Evolutionary conservation across 2,888 invertebrate species (phyloP), one percentile per base, ranked within the genome.

Genomic region (Napeogenes inachia): DNA sequence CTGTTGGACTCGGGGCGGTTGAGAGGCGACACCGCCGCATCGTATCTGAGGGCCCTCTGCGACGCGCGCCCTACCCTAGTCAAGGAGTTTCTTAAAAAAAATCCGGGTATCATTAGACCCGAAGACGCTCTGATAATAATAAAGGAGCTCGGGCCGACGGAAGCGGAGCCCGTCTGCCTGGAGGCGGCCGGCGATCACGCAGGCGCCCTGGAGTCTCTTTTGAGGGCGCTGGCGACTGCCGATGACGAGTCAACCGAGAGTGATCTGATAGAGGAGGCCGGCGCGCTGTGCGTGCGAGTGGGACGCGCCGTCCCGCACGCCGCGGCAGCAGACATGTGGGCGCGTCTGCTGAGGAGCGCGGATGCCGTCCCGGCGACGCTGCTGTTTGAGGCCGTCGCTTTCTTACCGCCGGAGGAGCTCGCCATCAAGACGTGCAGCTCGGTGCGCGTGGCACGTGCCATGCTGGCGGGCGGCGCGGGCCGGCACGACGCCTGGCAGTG

Each of bases 131-230:
- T 90, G 21, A 69, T 70, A 4, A 73, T 81, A 13, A 80, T 89
- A 50, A 78, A 77, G 38, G 80, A 80, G 61, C 70, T 75, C 47
- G 82, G 80, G 2, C 79, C 80, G 5, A 64, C 63, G 13, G 80
- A 81, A 32, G 89, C 89, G 4, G 89, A 85, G 71, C 82, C 90
- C 32, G 59, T 68, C 32, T 89, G 89, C 63, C 77, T 90, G 45
- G 91, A 90, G 71, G 84, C 87, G 45, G 75, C 76, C 54, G 90
- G 91, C 32, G 91, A 90, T 69, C 75, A 81, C 53, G 70, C 72
- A 58, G 86, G 75, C 13, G 91, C 90, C 32, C 78, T 90, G 30
- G 82, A 85, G 47, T 78, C 77, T 13, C 71, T 85, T 3, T 70
- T 88, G 53, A 72, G 73, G 3, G 76, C 84, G 35, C 75, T 77